Percentiles rank a stretch among this genome's conserved stretches.
Conservation (phyloP, 2,888 invertebrate species). For the Phyllotreta striolata region DNA sequence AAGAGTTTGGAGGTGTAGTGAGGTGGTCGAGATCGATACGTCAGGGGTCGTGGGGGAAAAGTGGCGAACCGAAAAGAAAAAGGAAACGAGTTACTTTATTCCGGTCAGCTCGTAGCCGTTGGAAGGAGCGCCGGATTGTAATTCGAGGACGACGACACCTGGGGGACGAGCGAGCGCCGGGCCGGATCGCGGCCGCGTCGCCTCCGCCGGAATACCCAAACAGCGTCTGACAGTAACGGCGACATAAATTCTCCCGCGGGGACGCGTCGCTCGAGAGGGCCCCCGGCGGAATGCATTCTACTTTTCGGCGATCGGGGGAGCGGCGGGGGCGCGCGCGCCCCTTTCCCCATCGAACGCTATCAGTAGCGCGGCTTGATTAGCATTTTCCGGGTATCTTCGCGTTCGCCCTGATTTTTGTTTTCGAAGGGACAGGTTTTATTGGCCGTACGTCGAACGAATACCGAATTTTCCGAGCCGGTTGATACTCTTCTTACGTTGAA, state of each 20-base stretch:
- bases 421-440: conserved; percentile 28
- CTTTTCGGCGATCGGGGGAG: conserved; percentile 28
- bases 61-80: not conserved
- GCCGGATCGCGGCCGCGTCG: conserved; percentile 36
- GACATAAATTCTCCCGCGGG: conserved; percentile 61
- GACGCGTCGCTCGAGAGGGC: conserved; percentile 38
- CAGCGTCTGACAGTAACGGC: conserved; percentile 61
- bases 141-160: conserved; percentile 62
- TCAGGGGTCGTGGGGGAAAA: no score
- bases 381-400: conserved; percentile 26
- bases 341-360: conserved; percentile 21
- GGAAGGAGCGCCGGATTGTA: conserved; percentile 58
- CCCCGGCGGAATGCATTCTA: conserved; percentile 46
- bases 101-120: conserved; percentile 56
- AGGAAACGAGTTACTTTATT: conserved; percentile 52
- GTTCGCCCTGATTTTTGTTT: conserved; percentile 25
- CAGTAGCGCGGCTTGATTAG: conserved; percentile 30
- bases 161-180: conserved; percentile 52
- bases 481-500: conserved; percentile 21
- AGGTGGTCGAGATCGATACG: conserved; percentile 37
- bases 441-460: conserved; percentile 22
- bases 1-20: no score
- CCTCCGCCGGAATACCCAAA: conserved; percentile 54
- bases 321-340: conserved; percentile 24
- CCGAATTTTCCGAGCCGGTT: conserved; percentile 16